Base-by-base conservation (phyloP, 2,113 vertebrate species). In the Vulpes lagopus region DNA sequence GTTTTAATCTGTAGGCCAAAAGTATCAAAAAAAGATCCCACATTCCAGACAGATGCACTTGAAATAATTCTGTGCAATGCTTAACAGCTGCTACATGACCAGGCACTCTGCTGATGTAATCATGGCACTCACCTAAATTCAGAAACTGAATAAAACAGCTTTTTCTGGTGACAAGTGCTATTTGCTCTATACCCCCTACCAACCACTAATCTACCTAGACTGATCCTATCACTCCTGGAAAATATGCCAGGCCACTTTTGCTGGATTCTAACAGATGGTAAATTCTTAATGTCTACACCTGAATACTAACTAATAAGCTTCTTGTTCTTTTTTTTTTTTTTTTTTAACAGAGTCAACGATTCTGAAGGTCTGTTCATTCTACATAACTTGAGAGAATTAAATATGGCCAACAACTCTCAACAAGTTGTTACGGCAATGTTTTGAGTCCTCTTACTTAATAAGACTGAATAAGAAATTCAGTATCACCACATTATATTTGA, bases 321-420 rank as follows among this genome's bases (percentile, higher is more conserved):
- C 43, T 43, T 5, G 5, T 43, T 43, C n/a, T 84, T 76, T 89
- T 16, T 57, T 25, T 3, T 22, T 55, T 93, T 76, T 76, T 92
- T 57, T 80, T 82, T 84, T 95, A 91, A 93, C 8, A 83, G 27
- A 94, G 30, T 53, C 74, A 94, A 78, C 43, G 81, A 51, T 81
- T 93, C n/a, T 84, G 22, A 65, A 96, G 20, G 83, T 51, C 81
- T 3, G 25, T 43, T 86, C 32, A 25, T 83, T 38, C 30, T 81
- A 53, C n/a, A 25, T 51, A 92, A 69, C 22, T 81, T 90, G 55
- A 65, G 59, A 83, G 59, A 87, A 65, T 55, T 92, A 92, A 87
- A 49, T 60, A 90, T 2, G 59, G 32, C 8, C 20, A 82, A 81
- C 19, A 30, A 17, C 55, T 79, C 76, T 55, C 81, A 64, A 81